Evolutionary conservation across 2,113 vertebrate genomes (phyloP), one percentile per base, ranked within the genome.

Genomic region (Seriola dumerili): DNA sequence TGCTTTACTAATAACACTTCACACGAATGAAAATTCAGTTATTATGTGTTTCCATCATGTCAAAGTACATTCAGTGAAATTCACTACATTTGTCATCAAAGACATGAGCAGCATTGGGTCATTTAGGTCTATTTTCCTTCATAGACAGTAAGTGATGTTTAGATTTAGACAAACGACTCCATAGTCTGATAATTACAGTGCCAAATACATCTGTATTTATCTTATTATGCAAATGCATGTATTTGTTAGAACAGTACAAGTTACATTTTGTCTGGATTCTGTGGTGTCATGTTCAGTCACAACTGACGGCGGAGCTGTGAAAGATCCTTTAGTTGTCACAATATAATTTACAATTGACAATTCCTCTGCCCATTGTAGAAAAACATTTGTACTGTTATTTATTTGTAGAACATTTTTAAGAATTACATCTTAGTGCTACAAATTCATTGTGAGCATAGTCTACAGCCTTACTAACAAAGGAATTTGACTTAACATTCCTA

Each of bases 1-100:
- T 92, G 63, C 16, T 57, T 40, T 4, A 40, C n/a, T n/a, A 10
- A 29, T 72, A 48, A 32, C 44, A 11, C 1, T 44, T 54, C 14
- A 38, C 17, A 54, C 32, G 16, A 11, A 62, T 29, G 5, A 14
- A 19, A 36, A 57, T 12, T 19, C 19, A 46, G 8, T 46, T 75
- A 3, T 29, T 59, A 29, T 44, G 36, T 52, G 8, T 23, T 16
- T 2, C 19, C 3, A n/a, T 8, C 5, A 19, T 23, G 76, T 50
- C 54, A 29, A 29, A 29, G 29, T 29, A 29, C 2, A 29, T 29
- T 29, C 29, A 29, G 38, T 5, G 36, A 36, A 13, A 17, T 4
- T 21, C 11, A 29, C 1, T 23, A 13, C 19, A 59, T 25, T 25
- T 29, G 29, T 17, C 23, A 25, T 36, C 14, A 21, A 25, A 68